These are phyloP conservation scores for Yponomeuta cagnagella DNA, from an alignment of 2,888 invertebrate genomes.

Conservation along the genomic window DNA sequence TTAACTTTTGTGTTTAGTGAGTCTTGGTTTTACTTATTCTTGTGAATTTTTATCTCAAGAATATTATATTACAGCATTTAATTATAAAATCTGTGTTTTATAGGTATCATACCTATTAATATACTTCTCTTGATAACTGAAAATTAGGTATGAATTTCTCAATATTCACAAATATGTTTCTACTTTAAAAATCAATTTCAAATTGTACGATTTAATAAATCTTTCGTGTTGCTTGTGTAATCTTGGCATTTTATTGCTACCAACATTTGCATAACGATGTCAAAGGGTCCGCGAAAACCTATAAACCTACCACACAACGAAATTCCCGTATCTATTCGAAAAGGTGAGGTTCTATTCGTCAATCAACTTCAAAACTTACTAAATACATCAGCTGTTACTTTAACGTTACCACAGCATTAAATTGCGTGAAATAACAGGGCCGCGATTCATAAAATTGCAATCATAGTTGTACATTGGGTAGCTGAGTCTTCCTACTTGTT, in stretches of 20 bases:
- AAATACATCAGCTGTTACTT: no score
- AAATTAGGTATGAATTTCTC: no score
- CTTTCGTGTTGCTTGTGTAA: slow-evolving; percentile 61
- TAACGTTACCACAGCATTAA: no score
- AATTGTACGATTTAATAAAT: slow-evolving; percentile 11
- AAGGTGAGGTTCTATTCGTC: no score
- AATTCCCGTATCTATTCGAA: no score
- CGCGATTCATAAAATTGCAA: no score
- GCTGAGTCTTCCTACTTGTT: no score
- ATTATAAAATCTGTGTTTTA: background rate
- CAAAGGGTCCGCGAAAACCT: no score
- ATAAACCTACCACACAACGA: no score
- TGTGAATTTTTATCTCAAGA: slow-evolving; percentile 22
- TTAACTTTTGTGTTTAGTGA: slow-evolving; percentile 71
- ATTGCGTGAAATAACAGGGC: no score
- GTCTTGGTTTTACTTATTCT: slow-evolving; percentile 72
- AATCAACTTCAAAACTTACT: no score
- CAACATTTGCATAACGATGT: background rate
- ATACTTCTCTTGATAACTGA: background rate
- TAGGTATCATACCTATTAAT: background rate
- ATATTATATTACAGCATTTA: slow-evolving; percentile 1
- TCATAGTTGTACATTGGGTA: no score
- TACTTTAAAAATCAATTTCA: background rate
- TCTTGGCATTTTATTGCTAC: slow-evolving; percentile 26
- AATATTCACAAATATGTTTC: background rate